Conservation (phyloP, 2,797 vertebrate species). For the Clangula hyemalis region DNA sequence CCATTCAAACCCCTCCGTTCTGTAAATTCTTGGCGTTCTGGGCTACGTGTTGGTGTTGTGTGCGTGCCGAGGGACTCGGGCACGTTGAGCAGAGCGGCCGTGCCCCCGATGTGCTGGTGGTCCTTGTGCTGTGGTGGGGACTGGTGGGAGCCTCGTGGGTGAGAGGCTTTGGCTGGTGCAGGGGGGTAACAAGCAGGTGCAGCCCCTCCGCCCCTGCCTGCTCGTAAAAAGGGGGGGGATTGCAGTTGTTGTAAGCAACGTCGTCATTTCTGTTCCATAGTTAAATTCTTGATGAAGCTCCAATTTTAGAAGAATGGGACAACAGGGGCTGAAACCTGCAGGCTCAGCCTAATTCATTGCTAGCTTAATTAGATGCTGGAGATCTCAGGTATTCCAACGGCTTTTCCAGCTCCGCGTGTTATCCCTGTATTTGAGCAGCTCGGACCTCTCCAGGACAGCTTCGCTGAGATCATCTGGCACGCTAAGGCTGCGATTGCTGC, state of each 20-base stretch:
- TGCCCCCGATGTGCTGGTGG: too few relatives aligned
- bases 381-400: background rate
- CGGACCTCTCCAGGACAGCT: background rate
- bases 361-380: background rate
- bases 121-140: too few relatives aligned
- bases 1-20: accelerated
- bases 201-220: too few relatives aligned
- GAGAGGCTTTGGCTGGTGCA: accelerated
- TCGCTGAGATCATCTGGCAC: background rate
- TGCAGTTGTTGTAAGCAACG: too few relatives aligned
- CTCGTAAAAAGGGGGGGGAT: too few relatives aligned
- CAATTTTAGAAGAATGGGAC: background rate
- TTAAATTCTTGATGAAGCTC: background rate
- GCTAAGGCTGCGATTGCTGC: background rate
- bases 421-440: background rate
- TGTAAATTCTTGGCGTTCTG: background rate
- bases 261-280: background rate
- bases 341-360: background rate
- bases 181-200: too few relatives aligned
- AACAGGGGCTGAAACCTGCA: background rate
- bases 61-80: background rate
- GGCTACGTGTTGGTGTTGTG: accelerated
- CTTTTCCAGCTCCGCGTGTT: background rate
- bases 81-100: background rate
- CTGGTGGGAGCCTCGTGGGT: too few relatives aligned